Evolutionary conservation across 2,888 invertebrate genomes (phyloP).

Genomic region (Lymantria monacha): DNA sequence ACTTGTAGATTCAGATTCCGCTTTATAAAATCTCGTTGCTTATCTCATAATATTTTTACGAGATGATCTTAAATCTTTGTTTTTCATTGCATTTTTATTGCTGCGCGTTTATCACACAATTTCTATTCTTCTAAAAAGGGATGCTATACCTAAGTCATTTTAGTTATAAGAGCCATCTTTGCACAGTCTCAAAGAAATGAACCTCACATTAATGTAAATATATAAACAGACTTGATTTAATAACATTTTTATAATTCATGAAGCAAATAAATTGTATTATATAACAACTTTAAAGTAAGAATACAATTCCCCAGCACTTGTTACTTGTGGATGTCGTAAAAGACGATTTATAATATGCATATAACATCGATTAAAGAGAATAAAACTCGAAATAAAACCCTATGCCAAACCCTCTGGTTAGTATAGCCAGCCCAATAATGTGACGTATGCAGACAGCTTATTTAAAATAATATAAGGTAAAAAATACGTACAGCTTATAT

Average conservation of each 20-base stretch:
- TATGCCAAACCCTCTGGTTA: too few species aligned
- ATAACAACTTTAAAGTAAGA: too few species aligned
- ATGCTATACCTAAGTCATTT: neutral
- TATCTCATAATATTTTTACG: neutral
- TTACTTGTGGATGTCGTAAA: too few species aligned
- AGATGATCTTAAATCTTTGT: neutral
- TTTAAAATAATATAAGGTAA: too few species aligned
- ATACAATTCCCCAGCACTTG: too few species aligned
- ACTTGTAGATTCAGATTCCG: neutral
- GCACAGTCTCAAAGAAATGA: neutral
- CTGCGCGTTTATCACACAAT: neutral
- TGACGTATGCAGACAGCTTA: too few species aligned
- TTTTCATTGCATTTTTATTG: neutral
- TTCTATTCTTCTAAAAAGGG: neutral
- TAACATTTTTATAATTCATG: neutral
- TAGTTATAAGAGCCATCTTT: neutral
- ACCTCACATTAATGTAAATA: too few species aligned
- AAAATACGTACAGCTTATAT: too few species aligned
- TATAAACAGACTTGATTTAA: neutral
- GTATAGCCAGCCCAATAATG: too few species aligned
- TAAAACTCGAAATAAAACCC: too few species aligned
- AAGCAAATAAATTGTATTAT: neutral
- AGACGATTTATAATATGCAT: too few species aligned
- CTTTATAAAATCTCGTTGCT: neutral
- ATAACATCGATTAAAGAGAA: too few species aligned